A percentile compares a stretch with the other conserved stretches of the same genome.
phyloP scores from a whole-genome alignment of 2,113 vertebrate genomes.

The Okapia johnstoni region DNA sequence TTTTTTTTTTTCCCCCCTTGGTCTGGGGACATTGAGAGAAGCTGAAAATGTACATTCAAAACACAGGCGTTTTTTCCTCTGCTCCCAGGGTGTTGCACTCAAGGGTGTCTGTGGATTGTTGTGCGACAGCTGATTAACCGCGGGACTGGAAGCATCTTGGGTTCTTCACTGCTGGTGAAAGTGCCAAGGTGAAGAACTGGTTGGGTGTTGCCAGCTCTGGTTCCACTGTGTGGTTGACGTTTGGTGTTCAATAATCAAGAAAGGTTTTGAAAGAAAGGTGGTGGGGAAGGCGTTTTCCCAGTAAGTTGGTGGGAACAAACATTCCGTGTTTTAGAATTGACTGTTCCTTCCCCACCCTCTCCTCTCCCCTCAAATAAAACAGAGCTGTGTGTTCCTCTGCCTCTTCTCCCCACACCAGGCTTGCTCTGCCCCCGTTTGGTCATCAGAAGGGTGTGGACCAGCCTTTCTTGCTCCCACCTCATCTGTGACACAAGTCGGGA shows the following conservation, averaged over 20 bases:
- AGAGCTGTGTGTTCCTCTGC: not conserved
- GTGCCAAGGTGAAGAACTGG: not conserved
- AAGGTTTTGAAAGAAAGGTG: not conserved
- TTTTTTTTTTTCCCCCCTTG: not conserved
- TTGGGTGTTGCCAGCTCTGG: not conserved
- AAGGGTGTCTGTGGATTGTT: not conserved
- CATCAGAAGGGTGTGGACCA: not conserved
- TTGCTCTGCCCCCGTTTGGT: not conserved
- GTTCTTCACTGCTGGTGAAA: not conserved
- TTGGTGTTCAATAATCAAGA: not conserved
- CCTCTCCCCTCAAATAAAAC: not conserved
- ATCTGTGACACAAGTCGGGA: not conserved
- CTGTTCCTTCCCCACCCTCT: not conserved
- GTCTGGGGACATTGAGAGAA: constrained; percentile 41
- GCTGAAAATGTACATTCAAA: not conserved
- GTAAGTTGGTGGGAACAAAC: not conserved
- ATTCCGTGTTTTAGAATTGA: not conserved
- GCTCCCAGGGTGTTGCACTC: not conserved
- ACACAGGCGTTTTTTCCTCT: not conserved
- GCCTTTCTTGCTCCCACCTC: not conserved
- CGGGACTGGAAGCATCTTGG: not conserved
- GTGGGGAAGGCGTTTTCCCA: not conserved
- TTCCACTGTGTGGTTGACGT: not conserved
- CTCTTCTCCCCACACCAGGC: not conserved
- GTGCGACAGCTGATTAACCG: not conserved